Percentiles rank a stretch among this genome's conserved stretches.
phyloP scores from a whole-genome alignment of 2,797 vertebrate genomes.

The Coreius guichenoti region DNA sequence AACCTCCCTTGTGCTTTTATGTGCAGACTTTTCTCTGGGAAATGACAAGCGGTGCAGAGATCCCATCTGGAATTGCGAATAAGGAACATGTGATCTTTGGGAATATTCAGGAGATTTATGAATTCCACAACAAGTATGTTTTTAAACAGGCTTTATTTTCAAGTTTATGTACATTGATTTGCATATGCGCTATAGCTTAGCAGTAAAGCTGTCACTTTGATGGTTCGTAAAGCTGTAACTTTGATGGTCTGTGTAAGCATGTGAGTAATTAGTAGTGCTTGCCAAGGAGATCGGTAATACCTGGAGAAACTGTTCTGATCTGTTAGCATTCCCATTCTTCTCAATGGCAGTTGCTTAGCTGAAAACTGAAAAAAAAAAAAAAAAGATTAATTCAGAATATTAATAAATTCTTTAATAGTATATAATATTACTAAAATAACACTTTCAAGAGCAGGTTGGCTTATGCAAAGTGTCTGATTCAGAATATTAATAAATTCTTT shows the following conservation, averaged over 20 bases:
- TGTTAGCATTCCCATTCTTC: background rate
- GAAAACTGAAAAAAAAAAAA: no score
- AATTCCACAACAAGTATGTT: slow-evolving; percentile 94
- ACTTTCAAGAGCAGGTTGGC: background rate
- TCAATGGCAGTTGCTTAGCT: background rate
- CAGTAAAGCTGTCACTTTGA: background rate
- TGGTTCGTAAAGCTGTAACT: background rate
- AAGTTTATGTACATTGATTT: slow-evolving; percentile 9
- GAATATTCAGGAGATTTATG: slow-evolving; percentile 98
- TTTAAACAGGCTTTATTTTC: background rate
- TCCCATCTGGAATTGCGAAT: slow-evolving; percentile 90
- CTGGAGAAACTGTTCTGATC: background rate
- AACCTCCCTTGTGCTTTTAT: slow-evolving; percentile 24
- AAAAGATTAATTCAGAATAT: background rate
- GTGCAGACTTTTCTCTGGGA: slow-evolving; percentile 97
- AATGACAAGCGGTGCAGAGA: slow-evolving; percentile 96
- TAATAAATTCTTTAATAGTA: background rate
- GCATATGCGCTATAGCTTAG: background rate
- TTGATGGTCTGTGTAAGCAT: slow-evolving; percentile 1
- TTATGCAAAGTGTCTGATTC: background rate
- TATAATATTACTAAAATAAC: background rate
- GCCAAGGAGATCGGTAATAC: background rate
- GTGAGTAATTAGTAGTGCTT: background rate
- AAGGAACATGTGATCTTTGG: slow-evolving; percentile 96
- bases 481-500: background rate